phyloP scores from a whole-genome alignment of 2,888 invertebrate species.

The Callyntrura sp. region DNA sequence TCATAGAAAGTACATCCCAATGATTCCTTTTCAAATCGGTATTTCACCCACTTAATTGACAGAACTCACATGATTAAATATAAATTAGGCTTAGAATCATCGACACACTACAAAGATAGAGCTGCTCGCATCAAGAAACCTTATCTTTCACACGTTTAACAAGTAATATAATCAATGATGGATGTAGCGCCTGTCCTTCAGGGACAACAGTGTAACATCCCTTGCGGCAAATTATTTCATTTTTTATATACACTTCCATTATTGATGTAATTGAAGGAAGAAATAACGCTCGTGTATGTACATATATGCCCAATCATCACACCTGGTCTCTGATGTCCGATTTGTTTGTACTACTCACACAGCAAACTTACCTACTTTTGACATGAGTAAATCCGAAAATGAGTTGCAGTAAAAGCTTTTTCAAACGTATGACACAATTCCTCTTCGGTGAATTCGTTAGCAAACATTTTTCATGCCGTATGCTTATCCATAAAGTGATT shows the following conservation, averaged over 20 bases:
- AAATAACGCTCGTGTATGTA: background rate
- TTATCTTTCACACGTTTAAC: background rate
- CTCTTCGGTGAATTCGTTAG: conserved; percentile 68
- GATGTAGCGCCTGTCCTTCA: conserved; percentile 45
- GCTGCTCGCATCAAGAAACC: background rate
- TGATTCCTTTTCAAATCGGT: conserved; percentile 48
- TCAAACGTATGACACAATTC: conserved; percentile 70
- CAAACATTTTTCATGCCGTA: conserved; percentile 33
- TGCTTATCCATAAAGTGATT: conserved; percentile 38
- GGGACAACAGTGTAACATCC: conserved; percentile 36
- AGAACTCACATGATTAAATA: conserved; percentile 54
- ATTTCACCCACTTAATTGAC: conserved; percentile 75
- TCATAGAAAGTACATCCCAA: conserved; percentile 30
- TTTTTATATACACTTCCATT: conserved; percentile 16
- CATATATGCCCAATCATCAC: conserved; percentile 37
- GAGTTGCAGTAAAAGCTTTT: conserved; percentile 44
- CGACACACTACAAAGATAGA: background rate
- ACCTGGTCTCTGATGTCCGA: conserved; percentile 46
- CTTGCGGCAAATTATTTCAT: conserved; percentile 52
- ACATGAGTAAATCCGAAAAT: conserved; percentile 60
- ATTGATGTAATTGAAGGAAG: conserved; percentile 57
- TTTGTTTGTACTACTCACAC: background rate
- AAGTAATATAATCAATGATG: conserved; percentile 31
- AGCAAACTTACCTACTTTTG: conserved; percentile 52
- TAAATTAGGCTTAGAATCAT: conserved; percentile 56